These are phyloP conservation scores for Drosophila monieri DNA, from an alignment of 2,888 invertebrate species.

Conservation along the genomic window DNA sequence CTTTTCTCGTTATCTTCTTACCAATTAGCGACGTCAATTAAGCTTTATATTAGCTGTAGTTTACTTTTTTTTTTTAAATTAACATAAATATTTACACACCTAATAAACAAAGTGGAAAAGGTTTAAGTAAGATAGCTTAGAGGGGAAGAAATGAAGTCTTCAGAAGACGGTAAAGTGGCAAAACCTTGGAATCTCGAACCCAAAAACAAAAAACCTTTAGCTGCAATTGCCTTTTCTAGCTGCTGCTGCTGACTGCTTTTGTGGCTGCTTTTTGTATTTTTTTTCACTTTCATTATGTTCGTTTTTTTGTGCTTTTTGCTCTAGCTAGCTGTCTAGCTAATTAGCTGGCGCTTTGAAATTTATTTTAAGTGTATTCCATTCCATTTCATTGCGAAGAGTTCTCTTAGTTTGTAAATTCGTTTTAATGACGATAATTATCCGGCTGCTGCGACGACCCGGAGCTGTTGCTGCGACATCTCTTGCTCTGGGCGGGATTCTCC, in stretches of 20 bases:
- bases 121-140: conserved; percentile 35
- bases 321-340: conserved; percentile 37
- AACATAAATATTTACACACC: conserved; percentile 74
- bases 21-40: conserved; percentile 51
- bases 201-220: conserved; percentile 39
- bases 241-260: conserved; percentile 15
- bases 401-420: conserved; percentile 66
- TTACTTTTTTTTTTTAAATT: conserved; percentile 32
- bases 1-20: conserved; percentile 35
- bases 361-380: conserved; percentile 52
- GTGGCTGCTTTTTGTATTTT: conserved; percentile 36
- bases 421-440: conserved; percentile 84
- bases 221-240: conserved; percentile 26
- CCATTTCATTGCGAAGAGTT: conserved; percentile 32
- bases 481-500: conserved; percentile 81
- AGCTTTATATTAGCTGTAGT: conserved; percentile 58
- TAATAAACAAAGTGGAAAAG: conserved; percentile 37
- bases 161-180: conserved; percentile 78
- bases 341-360: conserved; percentile 43
- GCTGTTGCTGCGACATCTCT: conserved; percentile 83
- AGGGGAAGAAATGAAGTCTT: conserved; percentile 59
- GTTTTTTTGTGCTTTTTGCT: conserved; percentile 32
- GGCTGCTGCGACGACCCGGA: conserved; percentile 69
- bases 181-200: conserved; percentile 62
- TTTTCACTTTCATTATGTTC: conserved; percentile 1